These are phyloP conservation scores for Xylota segnis DNA, from an alignment of 2,888 invertebrate genomes.

Conservation along the genomic window DNA sequence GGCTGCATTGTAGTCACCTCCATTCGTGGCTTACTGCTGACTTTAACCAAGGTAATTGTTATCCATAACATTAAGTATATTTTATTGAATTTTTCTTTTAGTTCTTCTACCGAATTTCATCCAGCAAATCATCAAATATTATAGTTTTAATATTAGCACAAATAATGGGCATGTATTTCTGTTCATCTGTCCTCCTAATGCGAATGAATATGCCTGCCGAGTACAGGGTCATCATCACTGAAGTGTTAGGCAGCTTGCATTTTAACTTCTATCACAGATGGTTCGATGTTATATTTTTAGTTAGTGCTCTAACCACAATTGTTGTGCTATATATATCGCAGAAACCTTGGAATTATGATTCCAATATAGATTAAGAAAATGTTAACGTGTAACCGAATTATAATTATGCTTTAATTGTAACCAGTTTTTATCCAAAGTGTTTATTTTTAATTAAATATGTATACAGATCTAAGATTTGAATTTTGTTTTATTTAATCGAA, in stretches of 20 bases:
- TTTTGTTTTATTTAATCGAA: not conserved
- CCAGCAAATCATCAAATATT: slow-evolving; percentile 98
- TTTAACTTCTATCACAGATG: slow-evolving; percentile 99
- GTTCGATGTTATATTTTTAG: slow-evolving; percentile 99
- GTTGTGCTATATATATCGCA: slow-evolving; percentile 98
- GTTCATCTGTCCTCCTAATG: slow-evolving; percentile 98
- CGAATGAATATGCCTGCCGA: slow-evolving; percentile 99
- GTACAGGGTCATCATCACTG: slow-evolving; percentile 94
- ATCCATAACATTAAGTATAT: not conserved
- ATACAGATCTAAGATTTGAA: not conserved
- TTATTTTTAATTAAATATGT: slow-evolving; percentile 54
- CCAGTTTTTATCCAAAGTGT: slow-evolving; percentile 61
- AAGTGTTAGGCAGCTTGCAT: slow-evolving; percentile 97
- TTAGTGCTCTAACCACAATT: slow-evolving; percentile 98
- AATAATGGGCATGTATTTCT: slow-evolving; percentile 99
- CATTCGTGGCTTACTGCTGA: slow-evolving; percentile 97
- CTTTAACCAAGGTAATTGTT: slow-evolving; percentile 94
- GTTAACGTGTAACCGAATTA: slow-evolving; percentile 36
- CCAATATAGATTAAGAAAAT: slow-evolving; percentile 79
- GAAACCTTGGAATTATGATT: slow-evolving; percentile 89
- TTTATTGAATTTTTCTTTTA: slow-evolving; percentile 85
- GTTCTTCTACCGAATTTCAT: slow-evolving; percentile 99
- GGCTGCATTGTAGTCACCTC: slow-evolving; percentile 99
- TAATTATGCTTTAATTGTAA: slow-evolving; percentile 46
- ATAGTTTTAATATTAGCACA: slow-evolving; percentile 98